Evolutionary conservation across 2,797 vertebrate species (phyloP), one percentile per base, ranked within the genome.

Genomic region (Crypturellus tataupa): DNA sequence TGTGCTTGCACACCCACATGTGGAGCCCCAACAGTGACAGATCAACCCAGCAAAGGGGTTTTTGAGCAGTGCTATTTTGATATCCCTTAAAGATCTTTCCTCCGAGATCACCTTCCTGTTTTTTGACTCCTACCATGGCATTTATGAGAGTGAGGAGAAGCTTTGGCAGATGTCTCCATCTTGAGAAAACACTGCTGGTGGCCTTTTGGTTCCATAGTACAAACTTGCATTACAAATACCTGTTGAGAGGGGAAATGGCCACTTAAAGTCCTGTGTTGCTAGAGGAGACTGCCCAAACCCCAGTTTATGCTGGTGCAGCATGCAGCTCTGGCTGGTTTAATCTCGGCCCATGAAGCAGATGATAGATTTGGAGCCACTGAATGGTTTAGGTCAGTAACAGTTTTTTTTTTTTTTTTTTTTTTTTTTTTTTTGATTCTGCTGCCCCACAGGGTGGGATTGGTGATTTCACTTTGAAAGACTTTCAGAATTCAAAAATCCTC

Each of bases 291-390:
- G 24, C 2, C 59, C 24, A 15, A 14, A 47, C 15, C 78, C 24
- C 46, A 40, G 18, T 0, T 70, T 47, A 8, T 64, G 13, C 75
- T 71, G 70, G 18, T 37, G 40, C 39, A 68, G 23, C 8, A n/a
- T 11, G 23, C 9, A 0, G 35, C 56, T 51, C 63, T 42, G 15
- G 10, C 14, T 24, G 29, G 8, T 64, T 40, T 42, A 29, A 20
- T 17, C 35, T 67, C 16, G 42, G 20, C 29, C 23, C 23, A 15
- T 0, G 0, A 78, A 29, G 17, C 49, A 21, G 17, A 12, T 25
- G 17, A 12, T 25, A 18, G 21, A 27, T 25, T 35, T 47, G 46
- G 16, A 37, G 44, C 31, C 40, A 29, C 59, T 17, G 13, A 90
- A 70, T 12, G 24, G 24, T 73, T 76, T 39, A 59, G 21, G 27